Evolutionary conservation across 2,888 invertebrate species (phyloP), one percentile per base, ranked within the genome.

Genomic region (Drosophila bunnanda): DNA sequence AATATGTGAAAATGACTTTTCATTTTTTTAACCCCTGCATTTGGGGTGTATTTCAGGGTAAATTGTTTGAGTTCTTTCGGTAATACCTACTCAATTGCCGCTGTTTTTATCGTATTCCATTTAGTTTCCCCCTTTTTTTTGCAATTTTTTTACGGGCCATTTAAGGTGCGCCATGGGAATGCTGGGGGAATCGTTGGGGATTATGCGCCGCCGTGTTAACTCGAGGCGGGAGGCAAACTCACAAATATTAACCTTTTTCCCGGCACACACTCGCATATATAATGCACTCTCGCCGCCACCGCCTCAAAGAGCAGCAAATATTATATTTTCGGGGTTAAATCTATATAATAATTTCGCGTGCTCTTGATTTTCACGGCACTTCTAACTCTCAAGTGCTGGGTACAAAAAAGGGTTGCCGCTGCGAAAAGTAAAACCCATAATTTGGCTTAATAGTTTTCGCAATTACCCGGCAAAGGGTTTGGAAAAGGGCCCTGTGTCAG

Each of bases 371-470:
- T 85, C 77, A 89, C 85, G 89, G 72, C 68, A 87, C 85, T 85
- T 76, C 76, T 82, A 88, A 74, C 65, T 75, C 78, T 87, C 77
- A 78, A 85, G 85, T 87, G 84, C 69, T 13, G 43, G 20, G 15
- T 46, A n/a, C 41, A 15, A 52, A 50, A 71, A 43, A 52, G 56
- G 66, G 71, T 80, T 81, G 79, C 81, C 80, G 46, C 50, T 34
- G 20, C 50, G 88, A 87, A 88, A 85, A 88, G 88, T 88, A 89
- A 90, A 90, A 90, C 90, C 91, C 91, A 90, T 90, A 90, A 90
- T 90, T 90, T 90, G 89, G 77, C 82, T 90, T 90, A 89, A 90
- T 90, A 90, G 89, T 89, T 90, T 86, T 81, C 78, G 88, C 87
- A 88, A 88, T 89, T 87, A 87, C 88, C 88, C 77, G 10, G 41